Evolutionary conservation across 2,113 vertebrate genomes (phyloP).

Genomic region (Silurus meridionalis): DNA sequence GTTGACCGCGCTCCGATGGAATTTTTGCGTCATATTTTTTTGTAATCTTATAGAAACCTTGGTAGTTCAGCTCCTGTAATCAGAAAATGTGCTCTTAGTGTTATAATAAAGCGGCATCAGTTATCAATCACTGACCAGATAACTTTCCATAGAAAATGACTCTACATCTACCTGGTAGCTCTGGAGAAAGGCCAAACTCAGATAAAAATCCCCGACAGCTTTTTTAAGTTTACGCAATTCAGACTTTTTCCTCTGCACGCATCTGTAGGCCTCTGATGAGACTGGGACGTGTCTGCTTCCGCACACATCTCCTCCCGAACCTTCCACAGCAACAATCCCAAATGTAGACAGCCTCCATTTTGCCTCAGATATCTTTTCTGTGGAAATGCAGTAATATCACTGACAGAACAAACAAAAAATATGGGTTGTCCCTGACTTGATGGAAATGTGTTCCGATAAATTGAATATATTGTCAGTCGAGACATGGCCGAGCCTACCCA

Average conservation of each 20-base stretch:
- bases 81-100: background rate
- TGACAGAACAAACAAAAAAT: background rate
- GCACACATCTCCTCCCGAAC: background rate
- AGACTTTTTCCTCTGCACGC: slow-evolving; percentile 6
- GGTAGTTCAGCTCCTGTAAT: slow-evolving; percentile 58
- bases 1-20: slow-evolving; percentile 40
- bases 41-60: slow-evolving; percentile 58
- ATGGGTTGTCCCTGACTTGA: too few relatives aligned
- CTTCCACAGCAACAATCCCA: slow-evolving; percentile 43
- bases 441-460: too few relatives aligned
- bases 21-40: slow-evolving; percentile 59
- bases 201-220: slow-evolving; percentile 60
- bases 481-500: too few relatives aligned
- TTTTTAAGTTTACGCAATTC: slow-evolving; percentile 55
- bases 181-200: slow-evolving; percentile 59
- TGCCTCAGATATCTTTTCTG: slow-evolving; percentile 60
- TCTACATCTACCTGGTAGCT: slow-evolving; percentile 57
- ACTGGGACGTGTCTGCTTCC: background rate
- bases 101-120: background rate
- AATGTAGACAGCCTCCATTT: slow-evolving; percentile 45
- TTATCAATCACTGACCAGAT: background rate
- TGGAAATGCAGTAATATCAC: background rate
- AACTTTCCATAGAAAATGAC: background rate
- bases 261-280: slow-evolving; percentile 4
- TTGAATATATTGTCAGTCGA: too few relatives aligned